Evolutionary conservation across 2,113 vertebrate species (phyloP).

Genomic region (Chaetodon trifascialis): DNA sequence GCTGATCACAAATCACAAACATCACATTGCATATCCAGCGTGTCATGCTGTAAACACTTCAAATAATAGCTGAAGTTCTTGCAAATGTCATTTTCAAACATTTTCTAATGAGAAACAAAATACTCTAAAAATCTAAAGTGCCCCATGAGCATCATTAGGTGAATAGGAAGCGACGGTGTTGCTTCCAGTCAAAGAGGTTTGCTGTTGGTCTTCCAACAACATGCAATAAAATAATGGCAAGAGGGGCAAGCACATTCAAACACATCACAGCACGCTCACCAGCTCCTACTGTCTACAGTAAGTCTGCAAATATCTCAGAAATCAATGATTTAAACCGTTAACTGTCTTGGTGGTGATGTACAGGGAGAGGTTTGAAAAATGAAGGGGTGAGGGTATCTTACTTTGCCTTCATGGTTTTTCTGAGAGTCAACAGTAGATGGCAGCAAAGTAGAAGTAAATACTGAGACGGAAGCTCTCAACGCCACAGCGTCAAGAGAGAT

Average conservation of each 20-base stretch:
- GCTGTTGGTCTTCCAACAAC: conserved; percentile 42
- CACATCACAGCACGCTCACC: conserved; percentile 43
- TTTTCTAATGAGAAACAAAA: conserved; percentile 5
- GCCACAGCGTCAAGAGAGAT: conserved; percentile 16
- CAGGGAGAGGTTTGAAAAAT: not conserved
- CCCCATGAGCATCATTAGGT: conserved; percentile 46
- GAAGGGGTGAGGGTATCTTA: not conserved
- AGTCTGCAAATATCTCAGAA: conserved; percentile 17
- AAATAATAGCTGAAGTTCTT: conserved; percentile 18
- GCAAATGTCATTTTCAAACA: conserved; percentile 19
- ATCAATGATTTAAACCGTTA: not conserved
- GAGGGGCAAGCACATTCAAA: conserved; percentile 54
- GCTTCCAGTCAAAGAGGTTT: conserved; percentile 59
- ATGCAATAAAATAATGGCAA: conserved; percentile 47
- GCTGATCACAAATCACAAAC: conserved; percentile 33
- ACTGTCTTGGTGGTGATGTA: not conserved
- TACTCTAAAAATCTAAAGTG: conserved; percentile 47
- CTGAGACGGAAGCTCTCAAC: not conserved
- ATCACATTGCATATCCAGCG: conserved; percentile 30
- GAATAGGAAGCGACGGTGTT: conserved; percentile 22
- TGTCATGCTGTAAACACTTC: conserved; percentile 35
- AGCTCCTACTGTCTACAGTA: conserved; percentile 54
- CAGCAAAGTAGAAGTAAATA: conserved; percentile 69
- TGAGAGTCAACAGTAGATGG: conserved; percentile 73
- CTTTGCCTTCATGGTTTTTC: conserved; percentile 17